Conservation (phyloP, 2,797 vertebrate genomes). For the Characodon lateralis region DNA sequence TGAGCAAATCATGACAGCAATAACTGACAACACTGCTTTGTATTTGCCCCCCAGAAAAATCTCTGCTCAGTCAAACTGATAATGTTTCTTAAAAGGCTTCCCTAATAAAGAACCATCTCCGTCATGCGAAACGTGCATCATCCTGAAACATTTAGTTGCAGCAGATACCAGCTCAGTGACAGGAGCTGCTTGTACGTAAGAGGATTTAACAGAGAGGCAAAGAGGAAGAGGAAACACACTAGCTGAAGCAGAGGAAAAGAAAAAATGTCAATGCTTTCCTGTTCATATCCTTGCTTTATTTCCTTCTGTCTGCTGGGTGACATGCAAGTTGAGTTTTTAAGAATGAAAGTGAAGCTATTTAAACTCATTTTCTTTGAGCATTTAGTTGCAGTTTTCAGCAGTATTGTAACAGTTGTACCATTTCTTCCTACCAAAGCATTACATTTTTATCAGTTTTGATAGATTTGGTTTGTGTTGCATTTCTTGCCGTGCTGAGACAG, state of each 20-base stretch:
- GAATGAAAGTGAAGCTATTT: slow-evolving; percentile 15
- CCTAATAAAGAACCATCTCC: too few relatives aligned
- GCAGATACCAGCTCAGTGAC: not conserved
- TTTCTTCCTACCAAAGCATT: too few relatives aligned
- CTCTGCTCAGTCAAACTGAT: too few relatives aligned
- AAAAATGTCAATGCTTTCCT: slow-evolving; percentile 34
- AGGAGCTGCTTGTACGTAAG: not conserved
- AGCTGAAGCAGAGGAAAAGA: slow-evolving; percentile 45
- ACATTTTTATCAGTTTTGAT: not conserved
- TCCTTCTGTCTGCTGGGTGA: slow-evolving; percentile 35
- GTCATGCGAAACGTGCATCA: too few relatives aligned
- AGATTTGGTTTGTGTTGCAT: not conserved
- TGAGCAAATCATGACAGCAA: too few relatives aligned
- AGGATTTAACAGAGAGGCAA: slow-evolving; percentile 24
- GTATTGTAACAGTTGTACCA: not conserved
- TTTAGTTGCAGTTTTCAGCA: slow-evolving; percentile 1
- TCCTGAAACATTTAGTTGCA: too few relatives aligned
- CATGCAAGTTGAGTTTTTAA: slow-evolving; percentile 21
- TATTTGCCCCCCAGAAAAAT: too few relatives aligned
- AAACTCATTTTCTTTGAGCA: not conserved
- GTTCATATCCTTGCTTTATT: slow-evolving; percentile 27
- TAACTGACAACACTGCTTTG: too few relatives aligned
- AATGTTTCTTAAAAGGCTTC: too few relatives aligned
- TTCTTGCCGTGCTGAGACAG: slow-evolving; percentile 24
- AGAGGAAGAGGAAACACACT: slow-evolving; percentile 41